phyloP scores from a whole-genome alignment of 2,888 invertebrate species.

The Cerceris rybyensis region DNA sequence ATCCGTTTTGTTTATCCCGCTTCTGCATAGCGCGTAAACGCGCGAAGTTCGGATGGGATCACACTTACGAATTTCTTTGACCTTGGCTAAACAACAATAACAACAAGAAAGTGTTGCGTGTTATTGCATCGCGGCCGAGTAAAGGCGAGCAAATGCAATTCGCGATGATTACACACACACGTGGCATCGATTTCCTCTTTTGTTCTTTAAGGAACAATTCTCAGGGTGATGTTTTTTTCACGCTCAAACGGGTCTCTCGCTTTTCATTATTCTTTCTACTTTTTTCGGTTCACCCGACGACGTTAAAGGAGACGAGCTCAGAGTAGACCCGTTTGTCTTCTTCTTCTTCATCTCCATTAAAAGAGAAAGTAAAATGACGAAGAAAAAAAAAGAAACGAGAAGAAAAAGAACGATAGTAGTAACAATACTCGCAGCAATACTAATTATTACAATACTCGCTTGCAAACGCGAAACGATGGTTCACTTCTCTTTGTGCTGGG shows the following conservation, averaged over 20 bases:
- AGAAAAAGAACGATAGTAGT: conserved; percentile 21
- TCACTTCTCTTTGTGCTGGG: conserved; percentile 71
- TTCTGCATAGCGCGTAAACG: conserved; percentile 23
- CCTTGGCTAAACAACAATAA: conserved; percentile 3
- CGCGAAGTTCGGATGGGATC: conserved; percentile 30
- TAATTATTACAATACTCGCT: conserved; percentile 39
- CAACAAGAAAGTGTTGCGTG: conserved; percentile 23
- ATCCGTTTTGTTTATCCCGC: conserved; percentile 20
- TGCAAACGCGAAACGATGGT: conserved; percentile 40
- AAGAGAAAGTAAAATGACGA: background rate
- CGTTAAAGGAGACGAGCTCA: conserved; percentile 48
- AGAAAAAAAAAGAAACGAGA: conserved; percentile 10
- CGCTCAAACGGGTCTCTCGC: conserved; percentile 5
- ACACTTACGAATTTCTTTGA: conserved; percentile 31
- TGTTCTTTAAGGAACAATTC: conserved; percentile 9
- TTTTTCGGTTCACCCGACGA: conserved; percentile 31
- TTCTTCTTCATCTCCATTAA: background rate
- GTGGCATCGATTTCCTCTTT: conserved; percentile 32
- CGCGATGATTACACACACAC: conserved; percentile 16
- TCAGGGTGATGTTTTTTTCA: background rate
- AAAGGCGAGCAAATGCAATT: conserved; percentile 32
- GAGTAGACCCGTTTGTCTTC: conserved; percentile 10
- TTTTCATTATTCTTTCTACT: background rate
- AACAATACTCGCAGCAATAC: conserved; percentile 53
- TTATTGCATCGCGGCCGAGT: conserved; percentile 31